Evolutionary conservation across 2,113 vertebrate species (phyloP), one percentile per base, ranked within the genome.

Genomic region (Uria aalge): DNA sequence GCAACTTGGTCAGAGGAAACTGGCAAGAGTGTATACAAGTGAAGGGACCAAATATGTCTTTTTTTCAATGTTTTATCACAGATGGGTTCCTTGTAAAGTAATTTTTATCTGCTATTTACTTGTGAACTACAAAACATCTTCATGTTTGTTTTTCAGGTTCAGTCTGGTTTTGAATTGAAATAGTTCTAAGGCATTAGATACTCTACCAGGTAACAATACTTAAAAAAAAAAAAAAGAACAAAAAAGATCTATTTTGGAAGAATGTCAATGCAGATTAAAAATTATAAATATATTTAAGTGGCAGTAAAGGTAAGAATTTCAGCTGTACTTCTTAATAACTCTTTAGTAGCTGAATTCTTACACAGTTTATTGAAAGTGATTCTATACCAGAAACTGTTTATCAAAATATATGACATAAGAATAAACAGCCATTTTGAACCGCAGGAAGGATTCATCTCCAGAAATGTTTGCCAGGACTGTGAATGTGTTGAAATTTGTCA

Each of bases 401-500:
- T 96, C 96, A 93, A 98, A 98, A 98, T 91, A 96, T 66, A 97
- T 90, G 94, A 86, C 94, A 95, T 95, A 97, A 97, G 97, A 98
- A 98, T 97, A 91, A 98, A 96, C 96, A 88, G 97, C 93, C 90
- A 97, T 88, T 98, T 98, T 97, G 94, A 97, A 96, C 91, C 96
- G 91, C 85, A 94, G 95, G 96, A 97, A 96, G 97, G 93, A 98
- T 98, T 98, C 98, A 97, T 97, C 98, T 98, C 94, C 95, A 98
- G 97, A 98, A 98, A 87, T 96, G 90, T 98, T 98, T 97, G 57
- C 96, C 96, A 97, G 94, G 68, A 91, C 95, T 96, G 97, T 96
- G 94, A 85, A 93, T 96, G 97, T 98, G 97, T 95, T 97, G 98
- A 98, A 98, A 98, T 98, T 98, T 98, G 97, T 98, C 98, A 98